Conservation (phyloP, 2,113 vertebrate species). For the Oxyura jamaicensis region DNA sequence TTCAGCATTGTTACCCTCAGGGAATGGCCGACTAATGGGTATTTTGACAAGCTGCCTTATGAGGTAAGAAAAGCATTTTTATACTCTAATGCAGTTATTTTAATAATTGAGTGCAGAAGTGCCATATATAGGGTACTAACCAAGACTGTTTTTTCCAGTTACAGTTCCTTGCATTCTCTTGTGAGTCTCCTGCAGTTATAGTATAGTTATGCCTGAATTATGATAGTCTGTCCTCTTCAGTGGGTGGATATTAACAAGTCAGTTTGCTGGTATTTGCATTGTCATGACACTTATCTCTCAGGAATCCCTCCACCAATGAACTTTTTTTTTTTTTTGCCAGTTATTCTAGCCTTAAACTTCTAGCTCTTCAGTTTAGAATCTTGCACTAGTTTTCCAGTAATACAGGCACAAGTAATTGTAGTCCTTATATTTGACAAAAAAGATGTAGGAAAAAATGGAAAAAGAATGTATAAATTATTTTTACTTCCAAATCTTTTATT, state of each 20-base stretch:
- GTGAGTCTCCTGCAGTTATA: not conserved
- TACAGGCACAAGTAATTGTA: not conserved
- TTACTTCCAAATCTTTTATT: not conserved
- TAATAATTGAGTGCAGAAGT: not conserved
- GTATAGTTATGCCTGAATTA: not conserved
- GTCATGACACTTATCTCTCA: not conserved
- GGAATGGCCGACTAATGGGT: conserved; percentile 87
- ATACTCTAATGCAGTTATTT: not conserved
- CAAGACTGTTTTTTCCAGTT: not conserved
- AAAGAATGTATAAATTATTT: not conserved
- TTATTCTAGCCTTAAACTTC: not conserved
- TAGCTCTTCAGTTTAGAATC: not conserved
- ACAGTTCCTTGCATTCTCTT: not conserved
- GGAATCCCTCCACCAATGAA: not conserved
- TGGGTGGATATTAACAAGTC: not conserved
- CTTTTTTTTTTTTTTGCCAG: not conserved
- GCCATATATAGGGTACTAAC: not conserved
- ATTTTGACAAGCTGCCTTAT: conserved; percentile 96
- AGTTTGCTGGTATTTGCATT: not conserved
- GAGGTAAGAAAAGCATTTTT: conserved; percentile 83
- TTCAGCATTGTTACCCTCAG: conserved; percentile 78
- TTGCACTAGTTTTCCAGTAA: not conserved
- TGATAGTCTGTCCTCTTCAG: not conserved
- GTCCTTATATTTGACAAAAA: not conserved
- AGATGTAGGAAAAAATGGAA: not conserved